A percentile compares a stretch with the other conserved stretches of the same genome.
Evolutionary conservation across 1,140 invertebrate species (phyloP).

Genomic region (Chrysoperla carnea): DNA sequence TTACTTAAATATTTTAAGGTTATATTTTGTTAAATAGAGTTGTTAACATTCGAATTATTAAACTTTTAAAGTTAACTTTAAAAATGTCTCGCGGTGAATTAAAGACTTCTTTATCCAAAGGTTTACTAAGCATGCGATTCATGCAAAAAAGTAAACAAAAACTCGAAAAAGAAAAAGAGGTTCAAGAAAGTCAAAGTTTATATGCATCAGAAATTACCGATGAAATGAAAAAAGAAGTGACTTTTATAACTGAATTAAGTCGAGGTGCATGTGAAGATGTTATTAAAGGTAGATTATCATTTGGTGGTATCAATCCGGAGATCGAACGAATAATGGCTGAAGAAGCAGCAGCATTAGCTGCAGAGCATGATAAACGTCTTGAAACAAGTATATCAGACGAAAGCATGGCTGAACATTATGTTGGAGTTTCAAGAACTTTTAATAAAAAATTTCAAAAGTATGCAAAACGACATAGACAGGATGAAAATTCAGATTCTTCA

Average conservation of each 20-base stretch:
- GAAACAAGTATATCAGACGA: conserved; percentile 49
- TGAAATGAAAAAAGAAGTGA: conserved; percentile 42
- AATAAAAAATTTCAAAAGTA: too few relatives aligned
- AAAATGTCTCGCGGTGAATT: background rate
- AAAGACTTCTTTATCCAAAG: conserved; percentile 39
- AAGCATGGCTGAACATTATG: conserved; percentile 35
- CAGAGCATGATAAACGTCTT: conserved; percentile 24
- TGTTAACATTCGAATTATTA: too few relatives aligned
- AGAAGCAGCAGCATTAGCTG: conserved; percentile 27
- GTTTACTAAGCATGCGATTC: conserved; percentile 67
- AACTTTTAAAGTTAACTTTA: background rate
- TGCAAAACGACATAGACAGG: too few relatives aligned
- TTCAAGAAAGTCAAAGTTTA: conserved; percentile 46
- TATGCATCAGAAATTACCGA: conserved; percentile 23
- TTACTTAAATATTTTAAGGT: too few relatives aligned
- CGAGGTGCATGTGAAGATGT: conserved; percentile 56
- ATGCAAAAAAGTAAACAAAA: conserved; percentile 79
- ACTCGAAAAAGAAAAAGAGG: conserved; percentile 53
- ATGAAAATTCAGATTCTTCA: too few relatives aligned
- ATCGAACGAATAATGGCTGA: conserved; percentile 53
- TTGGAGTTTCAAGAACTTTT: too few relatives aligned
- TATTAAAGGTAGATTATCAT: conserved; percentile 65
- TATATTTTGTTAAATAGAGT: too few relatives aligned
- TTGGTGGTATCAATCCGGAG: conserved; percentile 75
- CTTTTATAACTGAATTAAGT: conserved; percentile 50